These are phyloP conservation scores for Thripadectes ignobilis DNA, from an alignment of 2,797 vertebrate genomes.

Conservation along the genomic window DNA sequence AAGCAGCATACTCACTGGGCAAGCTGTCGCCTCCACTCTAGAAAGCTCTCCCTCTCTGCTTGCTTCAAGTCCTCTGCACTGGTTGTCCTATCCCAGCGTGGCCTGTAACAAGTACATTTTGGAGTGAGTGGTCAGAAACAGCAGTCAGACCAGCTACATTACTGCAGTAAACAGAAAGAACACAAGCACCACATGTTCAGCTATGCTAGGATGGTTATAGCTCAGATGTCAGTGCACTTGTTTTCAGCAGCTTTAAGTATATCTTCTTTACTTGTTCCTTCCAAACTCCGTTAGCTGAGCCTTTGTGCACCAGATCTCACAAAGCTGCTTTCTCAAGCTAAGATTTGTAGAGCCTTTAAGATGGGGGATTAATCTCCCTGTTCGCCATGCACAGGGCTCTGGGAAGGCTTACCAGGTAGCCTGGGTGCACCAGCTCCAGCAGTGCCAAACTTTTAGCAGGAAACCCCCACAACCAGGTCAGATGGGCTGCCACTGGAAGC, in stretches of 20 bases:
- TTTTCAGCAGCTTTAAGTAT: background rate
- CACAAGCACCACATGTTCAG: background rate
- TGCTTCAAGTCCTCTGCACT: constrained; percentile 86
- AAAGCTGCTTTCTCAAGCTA: background rate
- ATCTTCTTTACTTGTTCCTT: background rate
- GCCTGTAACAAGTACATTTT: constrained; percentile 73
- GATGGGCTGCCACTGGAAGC: background rate
- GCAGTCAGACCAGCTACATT: background rate
- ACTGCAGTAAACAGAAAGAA: background rate
- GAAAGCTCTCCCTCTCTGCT: constrained; percentile 90
- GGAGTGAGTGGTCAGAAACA: background rate
- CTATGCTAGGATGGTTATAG: fast-evolving
- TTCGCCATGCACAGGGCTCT: fast-evolving
- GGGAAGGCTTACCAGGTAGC: background rate
- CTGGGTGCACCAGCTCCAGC: background rate
- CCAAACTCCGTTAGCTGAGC: background rate
- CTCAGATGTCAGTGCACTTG: fast-evolving
- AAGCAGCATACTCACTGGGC: constrained; percentile 79
- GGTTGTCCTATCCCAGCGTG: constrained; percentile 88
- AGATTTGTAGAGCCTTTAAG: background rate
- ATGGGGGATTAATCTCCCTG: background rate
- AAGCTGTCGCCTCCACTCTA: constrained; percentile 91
- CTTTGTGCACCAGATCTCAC: fast-evolving
- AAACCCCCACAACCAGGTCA: background rate
- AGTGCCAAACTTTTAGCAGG: background rate